Percentiles rank a stretch among this genome's conserved stretches.
Evolutionary conservation across 2,113 vertebrate species (phyloP).

Genomic region (Hucho hucho): DNA sequence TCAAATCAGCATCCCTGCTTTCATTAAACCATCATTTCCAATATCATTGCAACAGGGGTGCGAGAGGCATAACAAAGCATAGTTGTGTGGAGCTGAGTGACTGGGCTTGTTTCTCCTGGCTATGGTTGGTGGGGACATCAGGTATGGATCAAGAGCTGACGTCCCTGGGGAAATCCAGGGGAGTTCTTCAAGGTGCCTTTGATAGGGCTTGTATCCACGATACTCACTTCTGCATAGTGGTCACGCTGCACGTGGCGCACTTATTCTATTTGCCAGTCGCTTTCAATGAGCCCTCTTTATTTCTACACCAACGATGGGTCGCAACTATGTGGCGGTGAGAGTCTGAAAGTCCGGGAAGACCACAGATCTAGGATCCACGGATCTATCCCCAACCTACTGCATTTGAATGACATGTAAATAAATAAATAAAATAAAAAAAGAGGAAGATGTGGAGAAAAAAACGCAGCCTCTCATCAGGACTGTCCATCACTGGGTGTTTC

Average conservation of each 20-base stretch:
- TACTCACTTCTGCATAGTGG: neutral
- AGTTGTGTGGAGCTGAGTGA: slow-evolving; percentile 45
- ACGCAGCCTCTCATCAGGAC: no score
- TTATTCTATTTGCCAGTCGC: neutral
- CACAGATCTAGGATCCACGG: neutral
- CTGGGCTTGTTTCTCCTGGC: slow-evolving; percentile 27
- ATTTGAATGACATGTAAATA: no score
- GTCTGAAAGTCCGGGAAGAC: neutral
- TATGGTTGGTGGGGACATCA: slow-evolving; percentile 49
- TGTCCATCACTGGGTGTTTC: no score
- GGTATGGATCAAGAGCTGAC: slow-evolving; percentile 48
- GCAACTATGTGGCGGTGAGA: neutral
- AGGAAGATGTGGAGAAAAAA: no score
- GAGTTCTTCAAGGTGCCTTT: slow-evolving; percentile 49
- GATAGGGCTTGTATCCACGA: neutral
- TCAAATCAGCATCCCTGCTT: slow-evolving; percentile 76
- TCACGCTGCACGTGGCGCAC: neutral
- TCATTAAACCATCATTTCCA: slow-evolving; percentile 72
- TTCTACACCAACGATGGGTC: neutral
- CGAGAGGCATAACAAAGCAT: slow-evolving; percentile 51
- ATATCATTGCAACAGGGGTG: slow-evolving; percentile 51
- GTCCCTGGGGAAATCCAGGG: slow-evolving; percentile 49
- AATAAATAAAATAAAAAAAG: no score
- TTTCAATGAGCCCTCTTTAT: neutral
- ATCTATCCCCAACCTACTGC: no score